Base-by-base conservation (phyloP, 2,797 vertebrate genomes). In the Lutjanus argentimaculatus region DNA sequence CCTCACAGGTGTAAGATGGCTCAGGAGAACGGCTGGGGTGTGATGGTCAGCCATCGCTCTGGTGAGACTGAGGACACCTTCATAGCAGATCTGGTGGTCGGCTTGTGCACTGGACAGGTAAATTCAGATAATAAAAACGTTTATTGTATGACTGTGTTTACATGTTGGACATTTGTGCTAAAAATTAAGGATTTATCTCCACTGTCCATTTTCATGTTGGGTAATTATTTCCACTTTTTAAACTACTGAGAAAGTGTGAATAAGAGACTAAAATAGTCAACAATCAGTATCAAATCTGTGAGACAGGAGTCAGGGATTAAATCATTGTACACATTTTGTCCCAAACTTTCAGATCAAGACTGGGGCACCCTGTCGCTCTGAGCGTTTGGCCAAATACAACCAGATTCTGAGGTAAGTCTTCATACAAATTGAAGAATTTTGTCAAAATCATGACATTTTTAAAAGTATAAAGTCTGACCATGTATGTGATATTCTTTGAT, bases 11-110 rank as follows among this genome's bases (percentile, higher is more conserved):
- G 98, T 93, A 98, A 98, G 89, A 96, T 99, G 88, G 98, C 98
- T 53, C 98, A 99, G 92, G 95, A 97, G 84, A 99, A 85, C 0
- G 97, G 97, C 61, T 99, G 98, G 98, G 98, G 98, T 0, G 98
- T 99, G 91, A 99, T 99, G 98, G 98, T 99, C 70, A 99, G 98
- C 65, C 98, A 99, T 85, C 97, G 98, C 67, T 99, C 98, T 0
- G 98, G 98, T 53, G 98, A 99, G 91, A 99, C 98, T 0, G 98
- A 99, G 79, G 98, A 99, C 53, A 98, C 98, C 59, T 99, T 99
- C 93, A 99, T 99, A 16, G 98, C 98, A 5, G 98, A 99, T 87
- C 93, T 99, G 92, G 98, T 99, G 15, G 98, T 99, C 30, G 98
- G 98, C 4, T 95, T 99, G 8, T 98, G 97, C 94, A 98, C 97